Evolutionary conservation across 23 tunicate genomes (phyloP).

Genomic region (Aplidium turbinatum): DNA sequence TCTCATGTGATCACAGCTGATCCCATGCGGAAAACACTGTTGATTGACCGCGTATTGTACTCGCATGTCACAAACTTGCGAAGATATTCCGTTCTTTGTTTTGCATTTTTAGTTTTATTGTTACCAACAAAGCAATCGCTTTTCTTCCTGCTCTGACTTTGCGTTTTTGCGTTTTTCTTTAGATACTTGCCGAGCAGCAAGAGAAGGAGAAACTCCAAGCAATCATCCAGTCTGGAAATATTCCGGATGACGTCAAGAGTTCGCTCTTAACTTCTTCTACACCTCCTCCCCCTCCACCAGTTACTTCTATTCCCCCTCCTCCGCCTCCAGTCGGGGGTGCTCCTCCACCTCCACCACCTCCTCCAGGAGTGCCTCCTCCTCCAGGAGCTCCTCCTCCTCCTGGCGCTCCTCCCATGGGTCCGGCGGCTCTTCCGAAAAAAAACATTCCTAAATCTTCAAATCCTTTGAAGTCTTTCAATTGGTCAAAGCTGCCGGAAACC

Average conservation of each 20-base stretch:
- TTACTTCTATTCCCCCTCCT: constrained; percentile 63
- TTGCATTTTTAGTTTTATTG: not conserved
- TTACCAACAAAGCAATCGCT: not conserved
- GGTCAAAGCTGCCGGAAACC: constrained; percentile 88
- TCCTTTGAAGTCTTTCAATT: constrained; percentile 94
- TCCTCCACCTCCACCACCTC: constrained; percentile 80
- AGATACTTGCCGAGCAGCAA: constrained; percentile 60
- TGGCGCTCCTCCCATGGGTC: constrained; percentile 1
- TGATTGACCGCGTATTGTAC: too few species aligned
- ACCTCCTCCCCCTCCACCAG: constrained; percentile 66
- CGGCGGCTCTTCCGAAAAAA: constrained; percentile 42
- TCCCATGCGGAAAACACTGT: too few species aligned
- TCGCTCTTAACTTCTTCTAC: constrained; percentile 21
- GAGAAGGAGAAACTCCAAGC: constrained; percentile 74
- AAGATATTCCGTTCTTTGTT: too few species aligned
- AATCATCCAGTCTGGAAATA: constrained; percentile 59
- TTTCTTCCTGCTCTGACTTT: not conserved
- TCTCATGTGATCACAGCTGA: too few species aligned
- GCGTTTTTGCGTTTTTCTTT: not conserved
- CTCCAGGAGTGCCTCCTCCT: constrained; percentile 86
- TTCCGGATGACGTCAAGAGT: constrained; percentile 73
- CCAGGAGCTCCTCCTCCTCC: constrained; percentile 60
- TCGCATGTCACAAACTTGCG: too few species aligned
- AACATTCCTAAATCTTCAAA: constrained; percentile 80
- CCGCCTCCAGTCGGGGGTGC: constrained; percentile 73